Evolutionary conservation across 1,140 invertebrate genomes (phyloP).

Genomic region (Delia radicum): DNA sequence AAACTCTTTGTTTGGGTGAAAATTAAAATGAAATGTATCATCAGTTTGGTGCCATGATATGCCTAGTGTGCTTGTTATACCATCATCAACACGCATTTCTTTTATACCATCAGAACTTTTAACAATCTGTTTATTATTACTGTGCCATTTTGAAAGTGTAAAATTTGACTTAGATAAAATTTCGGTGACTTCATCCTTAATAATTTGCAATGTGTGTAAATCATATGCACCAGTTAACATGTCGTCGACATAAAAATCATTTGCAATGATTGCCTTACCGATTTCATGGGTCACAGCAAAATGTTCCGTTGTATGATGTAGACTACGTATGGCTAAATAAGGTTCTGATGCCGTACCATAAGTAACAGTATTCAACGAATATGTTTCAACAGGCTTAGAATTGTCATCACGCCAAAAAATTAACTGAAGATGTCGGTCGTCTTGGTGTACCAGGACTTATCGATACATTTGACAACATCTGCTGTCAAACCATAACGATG

Average conservation of each 20-base stretch:
- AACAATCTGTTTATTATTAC: conserved; percentile 9
- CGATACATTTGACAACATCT: conserved; percentile 45
- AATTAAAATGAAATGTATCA: conserved; percentile 47
- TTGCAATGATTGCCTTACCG: conserved; percentile 35
- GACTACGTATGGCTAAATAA: conserved; percentile 44
- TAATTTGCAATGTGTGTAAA: conserved; percentile 3
- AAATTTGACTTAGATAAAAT: not conserved
- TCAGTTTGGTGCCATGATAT: conserved; percentile 16
- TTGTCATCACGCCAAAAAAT: conserved; percentile 50
- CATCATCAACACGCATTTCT: not conserved
- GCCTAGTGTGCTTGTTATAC: not conserved
- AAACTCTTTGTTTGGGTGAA: not conserved
- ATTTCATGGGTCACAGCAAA: conserved; percentile 33
- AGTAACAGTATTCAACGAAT: conserved; percentile 39
- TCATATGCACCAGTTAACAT: conserved; percentile 52
- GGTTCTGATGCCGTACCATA: conserved; percentile 46
- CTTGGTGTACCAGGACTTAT: conserved; percentile 33
- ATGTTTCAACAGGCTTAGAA: conserved; percentile 27
- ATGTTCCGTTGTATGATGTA: conserved; percentile 37
- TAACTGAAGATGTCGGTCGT: conserved; percentile 42
- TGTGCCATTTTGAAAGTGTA: conserved; percentile 23
- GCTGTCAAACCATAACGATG: conserved; percentile 34
- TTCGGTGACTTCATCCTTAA: conserved; percentile 3
- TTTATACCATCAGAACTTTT: too few relatives aligned
- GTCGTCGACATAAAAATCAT: conserved; percentile 58